phyloP scores from a whole-genome alignment of 2,888 invertebrate species.

The Asteroscopus sphinx region DNA sequence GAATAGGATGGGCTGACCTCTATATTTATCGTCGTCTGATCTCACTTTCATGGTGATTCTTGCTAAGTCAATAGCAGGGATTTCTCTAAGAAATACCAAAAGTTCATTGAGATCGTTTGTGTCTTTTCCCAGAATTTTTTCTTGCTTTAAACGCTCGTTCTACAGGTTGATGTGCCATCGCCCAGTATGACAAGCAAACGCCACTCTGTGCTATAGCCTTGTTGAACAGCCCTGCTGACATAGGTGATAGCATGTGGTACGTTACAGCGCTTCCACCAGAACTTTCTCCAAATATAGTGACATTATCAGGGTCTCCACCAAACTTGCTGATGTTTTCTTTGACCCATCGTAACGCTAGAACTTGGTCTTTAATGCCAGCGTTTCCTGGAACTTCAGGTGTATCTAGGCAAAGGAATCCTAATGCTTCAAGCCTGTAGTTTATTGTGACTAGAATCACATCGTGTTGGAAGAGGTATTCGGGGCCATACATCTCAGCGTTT shows the following conservation, averaged over 20 bases:
- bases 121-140: conserved; percentile 72
- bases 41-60: conserved; percentile 64
- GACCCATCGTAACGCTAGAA: conserved; percentile 73
- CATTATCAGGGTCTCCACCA: conserved; percentile 75
- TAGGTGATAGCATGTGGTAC: conserved; percentile 78
- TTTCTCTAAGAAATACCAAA: conserved; percentile 64
- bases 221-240: conserved; percentile 79
- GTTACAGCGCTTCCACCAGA: conserved; percentile 78
- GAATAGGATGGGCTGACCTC: conserved; percentile 72
- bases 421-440: conserved; percentile 76
- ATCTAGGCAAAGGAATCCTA: conserved; percentile 71
- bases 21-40: conserved; percentile 67
- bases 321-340: conserved; percentile 73
- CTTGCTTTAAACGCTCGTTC: conserved; percentile 72
- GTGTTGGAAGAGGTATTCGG: conserved; percentile 76
- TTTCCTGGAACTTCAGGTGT: conserved; percentile 77
- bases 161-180: conserved; percentile 58
- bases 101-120: conserved; percentile 68
- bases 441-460: conserved; percentile 80
- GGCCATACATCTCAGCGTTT: conserved; percentile 71
- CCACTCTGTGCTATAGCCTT: conserved; percentile 81
- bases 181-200: conserved; percentile 72
- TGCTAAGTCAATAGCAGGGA: conserved; percentile 67
- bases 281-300: conserved; percentile 82
- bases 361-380: conserved; percentile 80